These are phyloP conservation scores for Philopotamus ludificatus DNA, from an alignment of 1,140 invertebrate species.

Conservation along the genomic window DNA sequence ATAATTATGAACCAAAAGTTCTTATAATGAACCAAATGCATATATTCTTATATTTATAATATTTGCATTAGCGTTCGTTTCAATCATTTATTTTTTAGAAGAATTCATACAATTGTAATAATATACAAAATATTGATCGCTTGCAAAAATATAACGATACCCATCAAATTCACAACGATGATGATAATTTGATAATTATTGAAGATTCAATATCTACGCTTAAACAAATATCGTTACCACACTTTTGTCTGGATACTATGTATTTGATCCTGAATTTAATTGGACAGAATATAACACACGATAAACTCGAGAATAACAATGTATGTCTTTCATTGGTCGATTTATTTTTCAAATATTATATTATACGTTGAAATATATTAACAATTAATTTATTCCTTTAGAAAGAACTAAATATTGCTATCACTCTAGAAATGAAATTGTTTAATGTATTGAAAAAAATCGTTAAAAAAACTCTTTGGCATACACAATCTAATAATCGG, in stretches of 20 bases:
- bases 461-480: slow-evolving; percentile 19
- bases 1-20: background rate
- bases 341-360: slow-evolving; percentile 10
- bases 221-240: slow-evolving; percentile 54
- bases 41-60: too few species aligned
- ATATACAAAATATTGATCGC: too few species aligned
- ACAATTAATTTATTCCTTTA: slow-evolving; percentile 28
- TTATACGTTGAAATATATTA: background rate
- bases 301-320: slow-evolving; percentile 20
- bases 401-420: slow-evolving; percentile 44
- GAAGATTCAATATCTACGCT: slow-evolving; percentile 28
- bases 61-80: too few species aligned
- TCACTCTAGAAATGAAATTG: slow-evolving; percentile 43
- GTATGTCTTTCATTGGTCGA: slow-evolving; percentile 18
- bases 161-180: background rate
- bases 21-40: too few species aligned
- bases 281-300: slow-evolving; percentile 33
- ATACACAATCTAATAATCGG: slow-evolving; percentile 16
- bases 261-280: slow-evolving; percentile 48
- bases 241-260: slow-evolving; percentile 56
- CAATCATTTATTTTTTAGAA: too few species aligned
- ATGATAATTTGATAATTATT: slow-evolving; percentile 6
- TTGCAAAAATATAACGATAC: background rate
- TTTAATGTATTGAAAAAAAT: slow-evolving; percentile 34
- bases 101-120: too few species aligned